Evolutionary conservation across 2,113 vertebrate species (phyloP), one percentile per base, ranked within the genome.

Genomic region (Sebastes fasciatus): DNA sequence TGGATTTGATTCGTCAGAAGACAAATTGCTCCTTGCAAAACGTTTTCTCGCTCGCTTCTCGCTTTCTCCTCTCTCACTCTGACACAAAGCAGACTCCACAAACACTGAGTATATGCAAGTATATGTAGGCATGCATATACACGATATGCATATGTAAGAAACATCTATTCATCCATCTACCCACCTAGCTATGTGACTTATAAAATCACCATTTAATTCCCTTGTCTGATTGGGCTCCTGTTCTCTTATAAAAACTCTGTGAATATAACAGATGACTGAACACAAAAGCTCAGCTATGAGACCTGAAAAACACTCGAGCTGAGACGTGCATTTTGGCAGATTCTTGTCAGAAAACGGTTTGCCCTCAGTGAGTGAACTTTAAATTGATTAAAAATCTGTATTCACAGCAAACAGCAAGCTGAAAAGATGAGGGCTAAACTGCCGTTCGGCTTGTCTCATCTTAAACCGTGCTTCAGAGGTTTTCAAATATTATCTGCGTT

Each of bases 1-100:
- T 86, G 64, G 66, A 90, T 90, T 89, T 72, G 68, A 91, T 89
- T 88, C 52, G 9, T 65, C 77, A 64, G 61, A 85, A 88, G 75
- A 90, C 69, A 88, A 91, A 91, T 79, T 60, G 54, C 60, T 72
- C 80, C 54, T 60, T 52, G 7, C 51, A 77, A 82, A 88, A 89
- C 73, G 51, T 78, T 79, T 51, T 34, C 34, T 74, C 68, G 26
- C 34, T 82, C 42, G 68, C 57, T 66, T 66, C 16, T 79, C 6
- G 19, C 48, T 11, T 34, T 78, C 74, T 54, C 45, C 46, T 57
- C 49, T 58, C 54, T 79, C 58, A 6, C 21, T 61, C 21, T 2
- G 21, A 52, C 54, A 82, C 23, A 80, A 79, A 83, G 57, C 26
- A 19, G 21, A 65, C 45, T 66, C 14, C 49, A 54, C 69, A 82